Conservation (phyloP, 2,888 invertebrate species). For the Orthonychiurus folsomi region DNA sequence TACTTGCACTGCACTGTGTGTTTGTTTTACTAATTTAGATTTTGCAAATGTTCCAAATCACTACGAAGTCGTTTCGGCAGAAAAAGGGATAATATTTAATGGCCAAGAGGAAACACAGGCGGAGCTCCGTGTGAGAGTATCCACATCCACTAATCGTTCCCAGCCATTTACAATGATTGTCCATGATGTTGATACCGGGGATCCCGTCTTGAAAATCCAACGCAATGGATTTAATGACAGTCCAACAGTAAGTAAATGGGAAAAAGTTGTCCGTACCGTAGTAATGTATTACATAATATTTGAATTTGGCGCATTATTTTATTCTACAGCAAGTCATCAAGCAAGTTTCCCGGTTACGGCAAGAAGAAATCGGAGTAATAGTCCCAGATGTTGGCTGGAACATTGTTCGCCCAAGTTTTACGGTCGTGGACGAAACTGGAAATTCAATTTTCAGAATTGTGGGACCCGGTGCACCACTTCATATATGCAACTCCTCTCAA, state of each 20-base stretch:
- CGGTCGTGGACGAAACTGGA: not conserved
- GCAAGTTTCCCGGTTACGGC: not conserved
- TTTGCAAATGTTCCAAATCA: constrained; percentile 5
- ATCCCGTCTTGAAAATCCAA: not conserved
- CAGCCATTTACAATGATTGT: constrained; percentile 1
- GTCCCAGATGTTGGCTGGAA: not conserved
- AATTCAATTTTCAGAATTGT: not conserved
- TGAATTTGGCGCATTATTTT: not conserved
- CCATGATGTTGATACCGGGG: not conserved
- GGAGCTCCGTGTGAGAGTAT: not conserved
- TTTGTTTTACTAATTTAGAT: not conserved
- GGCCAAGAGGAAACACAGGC: constrained; percentile 4
- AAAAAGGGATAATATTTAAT: constrained; percentile 1
- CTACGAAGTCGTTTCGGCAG: not conserved
- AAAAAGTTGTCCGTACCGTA: too few relatives aligned
- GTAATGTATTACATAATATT: too few relatives aligned
- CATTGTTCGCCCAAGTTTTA: not conserved
- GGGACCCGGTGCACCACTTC: not conserved
- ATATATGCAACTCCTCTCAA: not conserved
- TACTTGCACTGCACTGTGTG: not conserved
- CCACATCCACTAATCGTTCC: not conserved
- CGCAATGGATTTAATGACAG: constrained; percentile 1
- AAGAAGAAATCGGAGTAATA: constrained; percentile 2
- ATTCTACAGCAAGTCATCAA: not conserved
- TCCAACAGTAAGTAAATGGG: not conserved